Evolutionary conservation across 2,797 vertebrate species (phyloP), one percentile per base, ranked within the genome.

Genomic region (Paratrypauchen microcephalus): DNA sequence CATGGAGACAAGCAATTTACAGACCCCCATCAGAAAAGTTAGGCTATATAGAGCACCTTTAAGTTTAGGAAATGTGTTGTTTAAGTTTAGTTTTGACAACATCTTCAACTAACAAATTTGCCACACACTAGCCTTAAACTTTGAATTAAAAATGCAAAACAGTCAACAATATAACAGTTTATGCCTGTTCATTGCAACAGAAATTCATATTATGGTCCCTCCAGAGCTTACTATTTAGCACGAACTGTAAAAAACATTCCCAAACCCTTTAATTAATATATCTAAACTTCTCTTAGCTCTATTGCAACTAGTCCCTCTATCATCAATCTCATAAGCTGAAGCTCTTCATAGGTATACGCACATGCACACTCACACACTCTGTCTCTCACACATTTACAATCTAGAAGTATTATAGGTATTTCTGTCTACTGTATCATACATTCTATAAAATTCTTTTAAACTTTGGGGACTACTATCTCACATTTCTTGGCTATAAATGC

Each of bases 261-360:
- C 45, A 69, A 74, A 68, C 58, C 66, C 65, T 69, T 76, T 66
- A 57, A 18, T 55, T 26, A 64, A 79, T 82, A 76, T 83, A 81
- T 78, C 72, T 85, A 68, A 64, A 66, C 81, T 81, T 85, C 41
- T 45, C 41, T 45, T 45, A 45, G 72, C 76, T 74, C 54, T 91
- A 90, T 91, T 91, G 86, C 87, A 80, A 87, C 90, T 88, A 82
- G 78, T 87, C 88, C 87, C 90, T 88, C 88, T 86, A 75, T 86
- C 74, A 70, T 87, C 85, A 91, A 83, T 89, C 82, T 89, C 88
- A 87, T 86, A 79, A 84, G 62, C 78, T 87, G 87, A 90, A 86
- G 75, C 85, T 76, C 81, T 82, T 84, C 74, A 84, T 79, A 80
- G 75, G 77, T 85, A 76, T 80, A 79, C 78, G 82, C 75, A 85